Base-by-base conservation (phyloP, 2,113 vertebrate species). In the Festucalex cinctus region DNA sequence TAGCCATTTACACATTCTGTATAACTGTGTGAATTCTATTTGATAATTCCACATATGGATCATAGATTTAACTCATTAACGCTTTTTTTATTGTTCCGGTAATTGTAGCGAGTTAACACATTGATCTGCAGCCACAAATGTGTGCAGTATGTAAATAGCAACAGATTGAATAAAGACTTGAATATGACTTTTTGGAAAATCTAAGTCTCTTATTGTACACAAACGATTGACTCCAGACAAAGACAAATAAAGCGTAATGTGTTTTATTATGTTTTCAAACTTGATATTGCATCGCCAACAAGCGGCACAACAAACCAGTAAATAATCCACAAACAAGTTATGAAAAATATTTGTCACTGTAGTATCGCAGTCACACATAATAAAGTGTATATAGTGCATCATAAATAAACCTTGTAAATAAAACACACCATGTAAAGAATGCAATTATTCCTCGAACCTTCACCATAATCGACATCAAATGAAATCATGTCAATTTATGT, bases 231-330 rank as follows among this genome's bases (percentile, higher is more conserved):
- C n/a, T 14, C 24, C 26, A 32, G 37, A 3, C 9, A 46, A 46
- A 19, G 5, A 46, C 43, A 19, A 46, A 46, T 19, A 24, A 48
- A 28, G 41, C 6, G 91, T 90, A 84, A 91, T 88, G 90, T 83
- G 90, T 74, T 90, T 96, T 96, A 96, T 92, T 91, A 89, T 93
- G 4, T 91, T 94, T 92, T 91, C 43, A 76, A 68, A 73, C 65
- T 93, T 86, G 93, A 92, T 93, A 94, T 92, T 94, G 93, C 94
- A 94, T 93, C 93, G 85, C 95, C 93, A 95, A 94, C 69, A 64
- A 67, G 68, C 64, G 70, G 44, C 65, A 65, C 91, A 80, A 65
- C 79, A 88, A 84, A 90, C 81, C 69, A 74, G 63, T 66, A 86
- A 93, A 92, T 92, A 91, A 91, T 77, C 82, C 85, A 63, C 71